A percentile compares a stretch with the other conserved stretches of the same genome.
These are phyloP conservation scores for Hyposmocoma kahamanoa DNA, from an alignment of 1,140 invertebrate species.

Conservation along the genomic window DNA sequence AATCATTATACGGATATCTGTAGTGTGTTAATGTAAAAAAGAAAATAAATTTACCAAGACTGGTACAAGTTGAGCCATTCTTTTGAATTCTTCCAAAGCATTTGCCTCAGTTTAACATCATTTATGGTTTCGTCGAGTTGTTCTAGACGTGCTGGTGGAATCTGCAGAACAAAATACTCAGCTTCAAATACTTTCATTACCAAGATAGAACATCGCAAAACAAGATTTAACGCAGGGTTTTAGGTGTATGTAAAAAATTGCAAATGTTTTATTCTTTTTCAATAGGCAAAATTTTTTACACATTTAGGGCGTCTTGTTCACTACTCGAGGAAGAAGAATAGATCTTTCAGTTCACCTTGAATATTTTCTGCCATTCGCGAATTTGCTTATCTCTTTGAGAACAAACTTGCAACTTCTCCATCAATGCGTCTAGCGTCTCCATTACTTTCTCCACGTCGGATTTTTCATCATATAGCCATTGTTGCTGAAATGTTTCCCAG, in stretches of 20 bases:
- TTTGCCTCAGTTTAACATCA: constrained; percentile 84
- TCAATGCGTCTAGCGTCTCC: constrained; percentile 76
- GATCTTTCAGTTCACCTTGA: constrained; percentile 71
- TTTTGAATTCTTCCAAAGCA: constrained; percentile 84
- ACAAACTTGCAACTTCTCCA: constrained; percentile 76
- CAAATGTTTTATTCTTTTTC: no score
- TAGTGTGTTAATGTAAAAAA: constrained; percentile 9
- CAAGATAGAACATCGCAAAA: no score
- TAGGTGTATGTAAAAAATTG: no score
- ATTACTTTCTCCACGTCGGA: constrained; percentile 79
- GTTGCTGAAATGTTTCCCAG: constrained; percentile 70
- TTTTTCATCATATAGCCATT: constrained; percentile 82
- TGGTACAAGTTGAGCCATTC: constrained; percentile 77
- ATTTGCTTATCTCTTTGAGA: constrained; percentile 80
- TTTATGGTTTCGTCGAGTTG: constrained; percentile 84
- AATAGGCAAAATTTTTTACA: no score
- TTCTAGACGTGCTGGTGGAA: constrained; percentile 85
- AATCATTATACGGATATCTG: no score
- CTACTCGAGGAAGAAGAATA: no score
- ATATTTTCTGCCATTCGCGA: constrained; percentile 80
- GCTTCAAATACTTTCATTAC: no score
- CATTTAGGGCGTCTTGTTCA: no score
- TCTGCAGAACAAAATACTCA: no score
- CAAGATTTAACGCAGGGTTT: no score
- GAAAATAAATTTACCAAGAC: constrained; percentile 32